A percentile compares a stretch with the other conserved stretches of the same genome.
These are phyloP conservation scores for Stenopsyche tienmushanensis DNA, from an alignment of 1,140 invertebrate genomes.

Conservation along the genomic window DNA sequence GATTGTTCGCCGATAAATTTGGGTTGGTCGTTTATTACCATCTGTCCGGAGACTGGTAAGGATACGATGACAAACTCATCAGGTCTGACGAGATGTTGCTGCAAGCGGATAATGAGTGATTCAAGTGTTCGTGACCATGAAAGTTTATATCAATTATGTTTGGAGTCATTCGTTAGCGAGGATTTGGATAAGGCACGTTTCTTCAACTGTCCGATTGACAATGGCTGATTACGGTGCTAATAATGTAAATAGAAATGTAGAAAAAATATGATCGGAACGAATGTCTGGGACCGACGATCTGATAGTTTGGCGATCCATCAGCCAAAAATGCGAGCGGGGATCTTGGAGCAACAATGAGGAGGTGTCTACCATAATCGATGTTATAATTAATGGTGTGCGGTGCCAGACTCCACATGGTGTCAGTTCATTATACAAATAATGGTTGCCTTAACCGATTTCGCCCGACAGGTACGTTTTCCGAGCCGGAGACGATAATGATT, in stretches of 20 bases:
- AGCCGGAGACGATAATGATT: too few relatives aligned
- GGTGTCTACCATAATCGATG: constrained; percentile 10
- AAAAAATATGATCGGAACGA: background rate
- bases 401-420: constrained; percentile 9
- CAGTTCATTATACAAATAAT: constrained; percentile 13
- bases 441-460: background rate
- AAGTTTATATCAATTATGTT: background rate
- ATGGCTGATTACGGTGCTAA: background rate
- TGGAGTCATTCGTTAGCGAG: background rate
- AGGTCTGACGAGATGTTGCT: too few relatives aligned
- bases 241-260: background rate
- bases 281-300: background rate
- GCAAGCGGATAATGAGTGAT: too few relatives aligned
- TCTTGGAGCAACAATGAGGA: background rate
- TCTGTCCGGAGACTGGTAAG: too few relatives aligned
- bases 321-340: background rate
- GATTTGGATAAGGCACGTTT: background rate
- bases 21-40: too few relatives aligned
- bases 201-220: background rate
- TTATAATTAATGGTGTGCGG: constrained; percentile 3
- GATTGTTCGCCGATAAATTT: too few relatives aligned
- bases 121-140: too few relatives aligned
- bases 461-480: background rate
- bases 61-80: too few relatives aligned
- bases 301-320: background rate